A percentile compares a stretch with the other conserved stretches of the same genome.
phyloP scores from a whole-genome alignment of 1,140 invertebrate species.

The Stenopsyche tienmushanensis region DNA sequence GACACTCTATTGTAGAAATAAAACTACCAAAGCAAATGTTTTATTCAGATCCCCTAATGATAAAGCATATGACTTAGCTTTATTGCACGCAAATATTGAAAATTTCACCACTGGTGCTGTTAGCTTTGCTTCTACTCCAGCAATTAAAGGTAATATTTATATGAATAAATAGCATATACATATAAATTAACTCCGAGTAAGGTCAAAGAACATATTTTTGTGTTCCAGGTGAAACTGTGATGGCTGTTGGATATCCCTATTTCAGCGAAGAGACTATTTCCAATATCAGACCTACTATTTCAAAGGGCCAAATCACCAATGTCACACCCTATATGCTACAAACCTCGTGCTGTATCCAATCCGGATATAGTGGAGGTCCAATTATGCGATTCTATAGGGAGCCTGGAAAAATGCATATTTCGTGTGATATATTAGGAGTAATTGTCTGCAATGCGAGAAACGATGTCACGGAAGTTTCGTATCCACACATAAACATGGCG shows the following conservation, averaged over 20 bases:
- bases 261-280: slow-evolving; percentile 51
- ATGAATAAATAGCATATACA: background rate
- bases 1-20: slow-evolving; percentile 47
- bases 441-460: slow-evolving; percentile 57
- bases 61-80: slow-evolving; percentile 50
- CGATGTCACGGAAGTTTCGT: slow-evolving; percentile 47
- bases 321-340: slow-evolving; percentile 55
- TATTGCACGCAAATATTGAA: slow-evolving; percentile 49
- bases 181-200: background rate
- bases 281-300: slow-evolving; percentile 53
- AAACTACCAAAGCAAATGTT: slow-evolving; percentile 48
- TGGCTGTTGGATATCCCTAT: slow-evolving; percentile 59
- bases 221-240: slow-evolving; percentile 54
- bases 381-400: slow-evolving; percentile 49
- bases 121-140: slow-evolving; percentile 44
- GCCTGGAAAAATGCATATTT: slow-evolving; percentile 15
- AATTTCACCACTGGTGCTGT: no score
- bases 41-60: slow-evolving; percentile 49
- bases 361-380: slow-evolving; percentile 61
- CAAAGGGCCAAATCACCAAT: slow-evolving; percentile 55
- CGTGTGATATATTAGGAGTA: slow-evolving; percentile 55
- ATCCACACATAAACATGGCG: slow-evolving; percentile 60
- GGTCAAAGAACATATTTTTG: background rate
- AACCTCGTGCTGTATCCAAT: slow-evolving; percentile 62
- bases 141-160: slow-evolving; percentile 35